Conservation (phyloP, 2,797 vertebrate genomes). For the Ceyx erithaca region DNA sequence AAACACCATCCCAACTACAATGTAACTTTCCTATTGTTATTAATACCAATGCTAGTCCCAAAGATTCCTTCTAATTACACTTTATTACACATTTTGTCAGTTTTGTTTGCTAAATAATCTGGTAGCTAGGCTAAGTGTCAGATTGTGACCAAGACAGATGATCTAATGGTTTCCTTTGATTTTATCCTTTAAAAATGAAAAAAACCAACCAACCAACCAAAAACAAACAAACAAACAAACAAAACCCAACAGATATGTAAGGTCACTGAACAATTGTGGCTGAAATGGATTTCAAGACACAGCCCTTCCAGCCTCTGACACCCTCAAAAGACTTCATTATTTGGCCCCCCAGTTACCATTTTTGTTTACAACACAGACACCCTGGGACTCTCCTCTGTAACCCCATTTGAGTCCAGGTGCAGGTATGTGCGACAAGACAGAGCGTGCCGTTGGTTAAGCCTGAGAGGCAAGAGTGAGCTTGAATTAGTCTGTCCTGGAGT, state of each 20-base stretch:
- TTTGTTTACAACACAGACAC: conserved; percentile 16
- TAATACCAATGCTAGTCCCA: not conserved
- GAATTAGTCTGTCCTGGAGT: conserved; percentile 55
- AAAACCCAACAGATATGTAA: not conserved
- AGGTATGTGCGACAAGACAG: conserved; percentile 70
- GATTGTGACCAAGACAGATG: not conserved
- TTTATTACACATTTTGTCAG: not conserved
- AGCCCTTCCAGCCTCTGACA: not conserved
- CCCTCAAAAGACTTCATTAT: not conserved
- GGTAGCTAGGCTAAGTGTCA: not conserved
- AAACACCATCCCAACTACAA: not conserved
- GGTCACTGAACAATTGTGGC: not conserved
- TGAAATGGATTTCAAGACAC: not conserved
- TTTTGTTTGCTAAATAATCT: not conserved
- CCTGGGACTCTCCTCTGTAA: not conserved
- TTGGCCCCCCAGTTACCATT: not conserved
- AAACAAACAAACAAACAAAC: not conserved
- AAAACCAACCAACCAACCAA: not conserved
- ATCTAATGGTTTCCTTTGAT: not conserved
- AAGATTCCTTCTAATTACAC: not conserved
- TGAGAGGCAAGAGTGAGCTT: conserved; percentile 65
- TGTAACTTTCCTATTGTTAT: not conserved
- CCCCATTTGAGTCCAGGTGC: not conserved
- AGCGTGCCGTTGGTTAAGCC: conserved; percentile 65
- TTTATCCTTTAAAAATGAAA: not conserved